phyloP scores from a whole-genome alignment of 1,140 invertebrate genomes.

The Berghia stephanieae region DNA sequence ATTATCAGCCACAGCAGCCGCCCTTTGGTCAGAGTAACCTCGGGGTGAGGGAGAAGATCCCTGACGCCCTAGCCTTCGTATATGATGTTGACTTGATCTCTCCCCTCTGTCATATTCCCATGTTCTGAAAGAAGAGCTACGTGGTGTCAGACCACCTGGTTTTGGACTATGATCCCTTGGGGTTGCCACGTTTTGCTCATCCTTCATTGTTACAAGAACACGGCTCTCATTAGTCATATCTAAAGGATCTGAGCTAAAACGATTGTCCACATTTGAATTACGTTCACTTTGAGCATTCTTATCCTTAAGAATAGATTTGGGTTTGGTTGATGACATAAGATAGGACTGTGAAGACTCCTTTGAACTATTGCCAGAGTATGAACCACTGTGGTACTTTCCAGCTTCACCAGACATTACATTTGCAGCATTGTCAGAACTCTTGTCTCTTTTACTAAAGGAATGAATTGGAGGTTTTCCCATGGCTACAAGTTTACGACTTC shows the following conservation, averaged over 20 bases:
- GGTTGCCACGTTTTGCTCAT: constrained; percentile 16
- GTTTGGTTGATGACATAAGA: constrained; percentile 24
- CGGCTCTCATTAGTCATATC: constrained; percentile 10
- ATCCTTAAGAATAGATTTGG: constrained; percentile 37
- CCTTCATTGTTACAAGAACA: constrained; percentile 19
- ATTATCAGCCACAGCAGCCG: background rate
- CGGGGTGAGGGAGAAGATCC: background rate
- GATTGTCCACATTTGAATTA: constrained; percentile 28
- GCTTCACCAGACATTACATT: background rate
- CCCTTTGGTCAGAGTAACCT: background rate
- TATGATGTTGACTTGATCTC: background rate
- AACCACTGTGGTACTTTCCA: background rate
- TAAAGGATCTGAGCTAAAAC: constrained; percentile 16
- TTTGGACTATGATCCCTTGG: constrained; percentile 24
- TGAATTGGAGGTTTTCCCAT: constrained; percentile 46
- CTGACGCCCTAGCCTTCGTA: constrained; percentile 10
- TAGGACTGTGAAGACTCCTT: too few species aligned
- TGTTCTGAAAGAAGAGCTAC: background rate
- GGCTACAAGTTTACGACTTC: constrained; percentile 42
- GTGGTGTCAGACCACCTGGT: background rate
- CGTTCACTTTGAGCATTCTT: constrained; percentile 32
- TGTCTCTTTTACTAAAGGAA: constrained; percentile 41
- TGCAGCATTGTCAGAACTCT: constrained; percentile 29
- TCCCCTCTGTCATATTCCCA: constrained; percentile 21
- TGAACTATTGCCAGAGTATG: too few species aligned